phyloP scores from a whole-genome alignment of 2,888 invertebrate genomes.

The Phorcus lineatus region DNA sequence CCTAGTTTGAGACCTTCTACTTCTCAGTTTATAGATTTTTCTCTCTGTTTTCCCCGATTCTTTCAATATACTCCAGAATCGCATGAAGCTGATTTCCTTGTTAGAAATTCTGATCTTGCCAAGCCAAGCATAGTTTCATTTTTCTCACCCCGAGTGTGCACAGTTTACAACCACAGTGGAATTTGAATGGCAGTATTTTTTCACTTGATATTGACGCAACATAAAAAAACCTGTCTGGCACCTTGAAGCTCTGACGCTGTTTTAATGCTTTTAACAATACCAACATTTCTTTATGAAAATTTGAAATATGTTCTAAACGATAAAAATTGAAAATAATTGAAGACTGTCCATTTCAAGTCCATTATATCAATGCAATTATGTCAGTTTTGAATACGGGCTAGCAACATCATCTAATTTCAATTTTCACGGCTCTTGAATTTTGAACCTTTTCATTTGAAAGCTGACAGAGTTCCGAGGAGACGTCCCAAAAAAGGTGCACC shows the following conservation, averaged over 20 bases:
- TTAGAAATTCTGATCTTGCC: background rate
- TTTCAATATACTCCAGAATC: conserved; percentile 15
- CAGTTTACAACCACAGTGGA: background rate
- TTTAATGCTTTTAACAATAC: too few relatives aligned
- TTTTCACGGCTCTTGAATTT: conserved; percentile 8
- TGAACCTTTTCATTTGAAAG: conserved; percentile 10
- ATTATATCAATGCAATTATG: too few relatives aligned
- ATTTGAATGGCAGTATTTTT: background rate
- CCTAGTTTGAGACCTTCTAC: conserved; percentile 11
- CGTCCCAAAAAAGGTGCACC: background rate
- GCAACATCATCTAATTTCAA: background rate
- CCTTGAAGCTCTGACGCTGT: too few relatives aligned
- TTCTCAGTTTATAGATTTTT: conserved; percentile 18
- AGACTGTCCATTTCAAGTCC: too few relatives aligned
- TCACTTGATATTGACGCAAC: background rate
- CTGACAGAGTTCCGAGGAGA: background rate
- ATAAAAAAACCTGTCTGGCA: too few relatives aligned
- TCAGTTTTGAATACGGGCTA: too few relatives aligned
- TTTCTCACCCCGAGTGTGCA: background rate
- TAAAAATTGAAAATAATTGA: too few relatives aligned
- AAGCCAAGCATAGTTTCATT: background rate
- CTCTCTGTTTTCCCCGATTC: background rate
- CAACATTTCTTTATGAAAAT: too few relatives aligned
- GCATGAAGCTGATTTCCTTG: conserved; percentile 4
- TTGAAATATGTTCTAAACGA: too few relatives aligned